These are phyloP conservation scores for Okamejei kenojei DNA, from an alignment of 2,797 vertebrate species.

Conservation along the genomic window DNA sequence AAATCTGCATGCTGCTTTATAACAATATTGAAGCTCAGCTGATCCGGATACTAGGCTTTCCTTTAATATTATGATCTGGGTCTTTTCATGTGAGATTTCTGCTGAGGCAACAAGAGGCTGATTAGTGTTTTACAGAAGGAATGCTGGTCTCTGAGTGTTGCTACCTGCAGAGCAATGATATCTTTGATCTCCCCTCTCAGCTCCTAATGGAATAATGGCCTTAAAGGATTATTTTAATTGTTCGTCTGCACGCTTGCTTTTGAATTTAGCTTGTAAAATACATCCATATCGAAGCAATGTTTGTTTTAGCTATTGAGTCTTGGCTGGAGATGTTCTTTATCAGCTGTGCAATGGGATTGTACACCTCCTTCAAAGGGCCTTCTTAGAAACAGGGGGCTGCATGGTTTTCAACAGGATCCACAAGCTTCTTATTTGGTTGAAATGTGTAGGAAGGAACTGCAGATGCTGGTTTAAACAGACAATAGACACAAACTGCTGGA, in stretches of 20 bases:
- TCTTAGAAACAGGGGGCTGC: too few relatives aligned
- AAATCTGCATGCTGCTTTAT: neutral
- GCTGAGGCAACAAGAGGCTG: constrained; percentile 14
- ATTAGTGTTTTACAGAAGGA: constrained; percentile 25
- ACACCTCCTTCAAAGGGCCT: neutral
- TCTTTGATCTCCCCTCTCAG: neutral
- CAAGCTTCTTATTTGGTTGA: neutral
- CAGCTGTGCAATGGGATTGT: neutral
- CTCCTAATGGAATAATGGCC: constrained; percentile 3
- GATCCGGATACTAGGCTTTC: neutral
- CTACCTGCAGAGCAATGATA: neutral
- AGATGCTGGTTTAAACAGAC: too few relatives aligned
- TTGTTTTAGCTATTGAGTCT: neutral
- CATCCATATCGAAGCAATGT: neutral
- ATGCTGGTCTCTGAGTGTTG: neutral
- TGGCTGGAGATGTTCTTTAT: neutral
- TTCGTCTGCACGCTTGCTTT: neutral
- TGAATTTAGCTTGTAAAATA: constrained; percentile 3
- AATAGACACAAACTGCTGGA: too few relatives aligned
- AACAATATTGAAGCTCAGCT: neutral
- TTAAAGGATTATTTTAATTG: constrained; percentile 27
- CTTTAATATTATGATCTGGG: constrained; percentile 7
- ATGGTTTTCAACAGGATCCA: neutral
- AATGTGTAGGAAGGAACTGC: neutral
- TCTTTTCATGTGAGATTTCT: neutral